Evolutionary conservation across 2,113 vertebrate species (phyloP).

Genomic region (Lamprologus tigripictilis): DNA sequence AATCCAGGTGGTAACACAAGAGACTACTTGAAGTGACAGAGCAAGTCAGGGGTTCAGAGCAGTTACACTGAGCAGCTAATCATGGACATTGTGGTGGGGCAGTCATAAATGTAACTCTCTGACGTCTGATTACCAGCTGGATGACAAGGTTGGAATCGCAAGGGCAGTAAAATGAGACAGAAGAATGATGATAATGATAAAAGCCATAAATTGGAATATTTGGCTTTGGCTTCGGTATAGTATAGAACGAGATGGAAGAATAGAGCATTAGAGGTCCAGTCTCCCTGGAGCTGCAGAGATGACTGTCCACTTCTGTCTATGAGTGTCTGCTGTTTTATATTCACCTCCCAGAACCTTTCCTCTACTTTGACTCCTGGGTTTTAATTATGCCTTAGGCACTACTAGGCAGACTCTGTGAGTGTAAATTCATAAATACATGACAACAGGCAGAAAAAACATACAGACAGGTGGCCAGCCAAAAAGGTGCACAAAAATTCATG

Average conservation of each 20-base stretch:
- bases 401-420: slow-evolving; percentile 7
- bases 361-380: slow-evolving; percentile 21
- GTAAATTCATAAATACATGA: slow-evolving; percentile 50
- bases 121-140: slow-evolving; percentile 27
- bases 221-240: slow-evolving; percentile 5
- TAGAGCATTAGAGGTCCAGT: neutral
- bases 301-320: slow-evolving; percentile 33
- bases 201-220: slow-evolving; percentile 33
- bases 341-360: slow-evolving; percentile 35
- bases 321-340: slow-evolving; percentile 18
- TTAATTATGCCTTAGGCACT: slow-evolving; percentile 49
- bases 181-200: slow-evolving; percentile 40
- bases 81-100: neutral
- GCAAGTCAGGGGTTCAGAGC: neutral
- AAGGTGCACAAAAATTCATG: neutral
- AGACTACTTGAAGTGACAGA: neutral
- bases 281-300: neutral
- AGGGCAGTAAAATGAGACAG: slow-evolving; percentile 19
- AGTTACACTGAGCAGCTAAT: slow-evolving; percentile 12
- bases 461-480: neutral
- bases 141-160: slow-evolving; percentile 31
- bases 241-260: slow-evolving; percentile 12
- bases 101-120: slow-evolving; percentile 33
- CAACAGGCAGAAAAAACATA: neutral
- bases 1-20: neutral